Evolutionary conservation across 2,797 vertebrate genomes (phyloP), one percentile per base, ranked within the genome.

Genomic region (Prunella strophiata): DNA sequence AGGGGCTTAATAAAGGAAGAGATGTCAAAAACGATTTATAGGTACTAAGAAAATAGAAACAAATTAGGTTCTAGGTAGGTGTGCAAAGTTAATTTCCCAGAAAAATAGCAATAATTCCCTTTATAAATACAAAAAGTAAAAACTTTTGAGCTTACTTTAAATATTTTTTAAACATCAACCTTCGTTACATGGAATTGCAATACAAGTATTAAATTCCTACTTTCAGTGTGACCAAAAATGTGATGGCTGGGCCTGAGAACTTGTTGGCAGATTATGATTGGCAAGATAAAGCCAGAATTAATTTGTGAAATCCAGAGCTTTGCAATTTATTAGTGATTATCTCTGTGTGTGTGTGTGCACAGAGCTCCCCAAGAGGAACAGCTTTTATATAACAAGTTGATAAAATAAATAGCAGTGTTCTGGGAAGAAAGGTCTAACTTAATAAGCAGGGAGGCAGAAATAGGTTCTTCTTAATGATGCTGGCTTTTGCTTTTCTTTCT

Each of bases 1-100:
- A 96, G 93, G 81, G 91, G 77, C 52, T 91, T 73, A 94, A 94
- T 94, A 85, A 96, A 96, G 85, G 84, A 84, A 95, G 96, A 94
- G 38, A 63, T 96, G 88, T 94, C 85, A 92, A 96, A 91, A 12
- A 23, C 19, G 94, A 94, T 89, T 51, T 89, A 93, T 86, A 92
- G 85, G 77, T 94, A 91, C 89, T 96, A 38, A 88, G 89, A 86
- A 95, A 85, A 58, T 48, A 68, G 62, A 94, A 95, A 88, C 50
- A 65, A 93, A 93, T 92, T 94, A 73, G 90, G 77, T 83, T 76
- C 59, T 73, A 76, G 55, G 84, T 94, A 91, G 75, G 80, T 63
- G 47, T 83, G 76, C 52, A 93, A 88, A 85, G 23, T 68, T 86
- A 61, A 94, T 95, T 97, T 93, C 91, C 76, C 77, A 88, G 80